A percentile compares a stretch with the other conserved stretches of the same genome.
phyloP scores from a whole-genome alignment of 1,140 invertebrate species.

The Tetramorium alpestre region DNA sequence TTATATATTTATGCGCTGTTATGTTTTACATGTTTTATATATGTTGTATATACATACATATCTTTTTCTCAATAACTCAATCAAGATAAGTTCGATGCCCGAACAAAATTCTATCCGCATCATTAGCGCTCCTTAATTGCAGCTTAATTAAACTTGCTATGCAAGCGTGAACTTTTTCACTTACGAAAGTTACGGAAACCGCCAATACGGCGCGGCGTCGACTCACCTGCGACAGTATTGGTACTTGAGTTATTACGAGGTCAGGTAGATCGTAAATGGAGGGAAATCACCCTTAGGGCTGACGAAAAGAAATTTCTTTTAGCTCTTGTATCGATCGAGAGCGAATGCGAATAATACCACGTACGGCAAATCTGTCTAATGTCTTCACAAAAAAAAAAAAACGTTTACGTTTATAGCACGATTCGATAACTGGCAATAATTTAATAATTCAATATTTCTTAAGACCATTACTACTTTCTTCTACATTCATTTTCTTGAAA shows the following conservation, averaged over 20 bases:
- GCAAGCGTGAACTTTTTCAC: constrained; percentile 24
- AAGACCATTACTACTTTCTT: neutral
- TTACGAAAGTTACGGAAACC: constrained; percentile 14
- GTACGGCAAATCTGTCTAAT: neutral
- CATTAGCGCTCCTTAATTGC: neutral
- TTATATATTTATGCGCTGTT: no score
- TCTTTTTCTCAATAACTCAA: neutral
- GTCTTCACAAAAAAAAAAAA: neutral
- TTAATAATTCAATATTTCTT: neutral
- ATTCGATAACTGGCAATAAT: neutral
- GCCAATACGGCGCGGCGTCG: constrained; percentile 15
- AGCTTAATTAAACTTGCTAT: constrained; percentile 21
- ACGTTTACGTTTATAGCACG: neutral
- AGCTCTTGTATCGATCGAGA: constrained; percentile 20
- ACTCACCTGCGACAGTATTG: constrained; percentile 6
- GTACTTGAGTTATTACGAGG: constrained; percentile 47
- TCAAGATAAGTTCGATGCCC: neutral
- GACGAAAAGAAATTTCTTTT: constrained; percentile 50
- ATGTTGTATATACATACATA: no score
- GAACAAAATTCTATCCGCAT: constrained; percentile 1
- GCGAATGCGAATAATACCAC: neutral
- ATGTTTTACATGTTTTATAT: no score
- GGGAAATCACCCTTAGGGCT: constrained; percentile 26
- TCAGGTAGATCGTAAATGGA: constrained; percentile 52
- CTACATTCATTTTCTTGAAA: neutral